Percentiles rank a stretch among this genome's conserved stretches.
phyloP scores from a whole-genome alignment of 1,140 invertebrate genomes.

The Drosophila funebris region DNA sequence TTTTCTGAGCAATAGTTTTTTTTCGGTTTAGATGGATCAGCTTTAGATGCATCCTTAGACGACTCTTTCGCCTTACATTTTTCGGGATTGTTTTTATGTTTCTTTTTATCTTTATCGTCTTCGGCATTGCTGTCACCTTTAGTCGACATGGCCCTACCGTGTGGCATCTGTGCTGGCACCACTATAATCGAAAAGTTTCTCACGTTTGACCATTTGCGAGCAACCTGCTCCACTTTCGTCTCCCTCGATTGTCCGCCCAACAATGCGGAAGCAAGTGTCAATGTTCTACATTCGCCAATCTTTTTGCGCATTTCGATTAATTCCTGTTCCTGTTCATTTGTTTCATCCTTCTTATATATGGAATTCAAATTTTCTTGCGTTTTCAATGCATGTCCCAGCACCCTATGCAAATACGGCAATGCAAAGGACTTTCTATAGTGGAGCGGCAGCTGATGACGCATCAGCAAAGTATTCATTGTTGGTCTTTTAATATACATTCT shows the following conservation, averaged over 20 bases:
- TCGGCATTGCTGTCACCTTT: not conserved
- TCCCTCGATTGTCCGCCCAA: not conserved
- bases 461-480: constrained; percentile 19
- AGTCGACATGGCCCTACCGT: not conserved
- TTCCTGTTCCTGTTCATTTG: not conserved
- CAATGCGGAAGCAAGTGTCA: not conserved
- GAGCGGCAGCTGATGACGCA: constrained; percentile 4
- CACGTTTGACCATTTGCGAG: not conserved
- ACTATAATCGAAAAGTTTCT: no score
- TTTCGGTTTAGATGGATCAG: not conserved
- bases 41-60: not conserved
- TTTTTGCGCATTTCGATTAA: not conserved
- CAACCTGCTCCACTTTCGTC: not conserved
- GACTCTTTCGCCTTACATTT: not conserved
- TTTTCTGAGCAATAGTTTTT: not conserved
- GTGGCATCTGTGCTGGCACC: not conserved
- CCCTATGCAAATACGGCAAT: not conserved
- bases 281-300: not conserved
- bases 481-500: not conserved
- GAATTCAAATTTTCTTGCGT: not conserved
- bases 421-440: constrained; percentile 12
- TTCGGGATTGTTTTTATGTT: no score
- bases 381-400: not conserved
- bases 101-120: no score
- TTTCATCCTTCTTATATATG: not conserved